Conservation (phyloP, 2,797 vertebrate species). For the Hoplostethus atlanticus region DNA sequence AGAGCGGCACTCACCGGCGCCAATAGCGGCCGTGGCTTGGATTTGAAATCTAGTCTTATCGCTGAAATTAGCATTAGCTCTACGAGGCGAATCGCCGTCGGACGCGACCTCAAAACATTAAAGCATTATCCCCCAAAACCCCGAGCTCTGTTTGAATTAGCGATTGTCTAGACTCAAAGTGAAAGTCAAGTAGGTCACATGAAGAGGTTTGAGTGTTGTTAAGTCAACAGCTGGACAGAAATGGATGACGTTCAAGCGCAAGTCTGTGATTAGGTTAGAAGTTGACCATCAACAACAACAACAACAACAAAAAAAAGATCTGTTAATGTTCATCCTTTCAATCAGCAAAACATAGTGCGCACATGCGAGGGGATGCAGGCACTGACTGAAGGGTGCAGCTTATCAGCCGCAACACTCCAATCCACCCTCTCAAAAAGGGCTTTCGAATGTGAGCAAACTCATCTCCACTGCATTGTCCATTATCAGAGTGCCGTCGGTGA, state of each 20-base stretch:
- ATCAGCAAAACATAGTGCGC: neutral
- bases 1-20: constrained; percentile 48
- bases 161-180: constrained; percentile 1
- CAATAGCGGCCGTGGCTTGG: neutral
- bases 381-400: constrained; percentile 37
- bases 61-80: constrained; percentile 30
- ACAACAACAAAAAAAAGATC: neutral
- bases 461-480: constrained; percentile 58
- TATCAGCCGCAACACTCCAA: constrained; percentile 3
- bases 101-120: neutral
- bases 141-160: neutral
- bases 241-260: neutral
- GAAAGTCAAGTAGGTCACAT: constrained; percentile 39
- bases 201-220: constrained; percentile 19
- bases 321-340: constrained; percentile 31
- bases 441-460: constrained; percentile 55
- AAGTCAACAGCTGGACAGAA: constrained; percentile 12
- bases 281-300: neutral
- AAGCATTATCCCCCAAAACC: neutral
- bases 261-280: constrained; percentile 38
- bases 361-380: constrained; percentile 2
- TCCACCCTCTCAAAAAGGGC: constrained; percentile 6
- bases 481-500: constrained; percentile 39
- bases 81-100: too few species aligned
- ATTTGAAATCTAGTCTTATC: constrained; percentile 23